Percentiles rank a stretch among this genome's conserved stretches.
These are phyloP conservation scores for Drosophila mulleri DNA, from an alignment of 2,888 invertebrate species.

Conservation along the genomic window DNA sequence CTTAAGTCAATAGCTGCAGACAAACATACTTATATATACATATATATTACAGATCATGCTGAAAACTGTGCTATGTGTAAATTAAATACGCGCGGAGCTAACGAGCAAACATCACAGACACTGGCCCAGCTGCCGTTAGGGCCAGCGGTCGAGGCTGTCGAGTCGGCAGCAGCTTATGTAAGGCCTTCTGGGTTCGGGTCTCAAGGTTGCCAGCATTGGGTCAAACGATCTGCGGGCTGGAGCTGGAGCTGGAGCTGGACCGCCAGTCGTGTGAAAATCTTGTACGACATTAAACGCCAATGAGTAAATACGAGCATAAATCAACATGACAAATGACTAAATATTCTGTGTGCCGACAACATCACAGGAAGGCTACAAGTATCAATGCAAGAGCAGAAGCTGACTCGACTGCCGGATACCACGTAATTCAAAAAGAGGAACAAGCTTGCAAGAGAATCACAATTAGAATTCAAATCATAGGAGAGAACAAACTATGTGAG, in stretches of 20 bases:
- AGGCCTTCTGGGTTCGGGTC: constrained; percentile 20
- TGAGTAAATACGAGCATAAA: constrained; percentile 73
- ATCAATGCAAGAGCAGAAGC: background rate
- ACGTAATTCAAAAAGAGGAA: background rate
- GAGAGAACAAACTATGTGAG: background rate
- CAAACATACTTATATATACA: background rate
- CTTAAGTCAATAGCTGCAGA: constrained; percentile 7
- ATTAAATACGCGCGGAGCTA: constrained; percentile 18
- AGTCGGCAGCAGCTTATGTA: constrained; percentile 14
- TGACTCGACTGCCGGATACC: constrained; percentile 20
- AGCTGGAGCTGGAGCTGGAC: background rate
- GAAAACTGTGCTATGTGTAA: constrained; percentile 58
- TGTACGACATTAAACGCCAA: constrained; percentile 78
- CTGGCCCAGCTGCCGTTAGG: constrained; percentile 41
- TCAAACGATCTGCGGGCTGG: constrained; percentile 39
- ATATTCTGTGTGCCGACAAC: constrained; percentile 66
- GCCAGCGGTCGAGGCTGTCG: background rate
- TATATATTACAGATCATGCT: constrained; percentile 20
- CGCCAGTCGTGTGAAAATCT: constrained; percentile 73
- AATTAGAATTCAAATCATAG: background rate
- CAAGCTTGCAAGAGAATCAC: background rate
- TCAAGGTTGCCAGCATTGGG: constrained; percentile 73
- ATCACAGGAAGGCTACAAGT: constrained; percentile 37
- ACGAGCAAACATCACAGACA: constrained; percentile 9
- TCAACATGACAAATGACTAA: constrained; percentile 78